Base-by-base conservation (phyloP, 2,797 vertebrate genomes). In the Clangula hyemalis region DNA sequence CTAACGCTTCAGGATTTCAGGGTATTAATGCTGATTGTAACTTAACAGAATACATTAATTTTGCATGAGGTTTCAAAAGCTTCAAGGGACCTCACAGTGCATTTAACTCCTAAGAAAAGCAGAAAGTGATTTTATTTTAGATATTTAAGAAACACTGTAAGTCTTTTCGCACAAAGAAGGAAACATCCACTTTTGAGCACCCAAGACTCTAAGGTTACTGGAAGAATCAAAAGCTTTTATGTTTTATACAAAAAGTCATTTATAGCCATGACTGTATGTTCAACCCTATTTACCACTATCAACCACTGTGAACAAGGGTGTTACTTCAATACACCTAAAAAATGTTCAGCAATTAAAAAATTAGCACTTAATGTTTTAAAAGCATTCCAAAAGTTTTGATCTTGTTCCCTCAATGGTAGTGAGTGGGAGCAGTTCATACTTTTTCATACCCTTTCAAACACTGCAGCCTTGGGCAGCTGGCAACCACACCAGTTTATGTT, bases 1-100 rank as follows among this genome's bases (percentile, higher is more conserved):
- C 30, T 36, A 83, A 91, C 1, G 4, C 41, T 71, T 80, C 73
- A 72, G 62, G 21, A 43, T 83, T 83, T 89, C 65, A 75, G 41
- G 34, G 15, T 65, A 89, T 83, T 57, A 69, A 87, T 60, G 61
- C 39, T 89, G 87, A 69, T 47, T 74, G 65, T 56, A 85, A 77
- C 81, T 82, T 81, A 51, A 84, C 64, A 36, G 56, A 93, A 45
- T n/a, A 78, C 32, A 57, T 79, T 30, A 83, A 66, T 49, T 83
- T 74, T 70, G 34, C 72, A 85, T 71, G 43, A 74, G 22, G 25
- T 75, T 93, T 89, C 75, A 71, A 83, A 85, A 77, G 43, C 49
- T 77, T 45, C 57, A 74, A 61, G 32, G 25, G 57, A 10, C 39
- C 30, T 92, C 2, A 0, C 10, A 47, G 36, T 54, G n/a, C 34